Percentiles rank a stretch among this genome's conserved stretches.
Evolutionary conservation across 2,113 vertebrate species (phyloP).

Genomic region (Chionis minor): DNA sequence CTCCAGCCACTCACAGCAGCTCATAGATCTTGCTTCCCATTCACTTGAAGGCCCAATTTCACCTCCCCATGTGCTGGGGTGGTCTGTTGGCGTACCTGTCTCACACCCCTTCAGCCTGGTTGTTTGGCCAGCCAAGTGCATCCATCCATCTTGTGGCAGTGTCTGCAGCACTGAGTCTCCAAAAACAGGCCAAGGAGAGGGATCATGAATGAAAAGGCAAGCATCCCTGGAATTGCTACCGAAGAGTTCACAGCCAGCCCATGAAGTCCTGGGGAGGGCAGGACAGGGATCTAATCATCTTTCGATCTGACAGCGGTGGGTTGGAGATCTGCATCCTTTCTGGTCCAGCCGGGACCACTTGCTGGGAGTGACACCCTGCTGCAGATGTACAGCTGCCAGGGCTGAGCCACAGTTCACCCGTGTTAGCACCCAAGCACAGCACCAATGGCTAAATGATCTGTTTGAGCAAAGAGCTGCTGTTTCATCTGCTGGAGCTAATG

Average conservation of each 20-base stretch:
- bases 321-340: background rate
- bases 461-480: background rate
- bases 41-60: background rate
- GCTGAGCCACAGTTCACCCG: background rate
- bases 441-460: background rate
- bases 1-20: background rate
- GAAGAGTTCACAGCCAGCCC: background rate
- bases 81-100: background rate
- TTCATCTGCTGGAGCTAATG: background rate
- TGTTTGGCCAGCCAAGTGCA: background rate
- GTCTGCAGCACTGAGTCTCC: too few relatives aligned
- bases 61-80: too few relatives aligned
- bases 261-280: accelerated
- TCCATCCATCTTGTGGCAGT: background rate
- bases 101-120: background rate
- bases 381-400: background rate
- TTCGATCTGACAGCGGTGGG: background rate
- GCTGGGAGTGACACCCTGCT: background rate
- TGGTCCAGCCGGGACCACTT: background rate
- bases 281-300: background rate
- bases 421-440: background rate
- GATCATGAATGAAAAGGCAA: background rate
- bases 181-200: background rate
- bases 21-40: background rate
- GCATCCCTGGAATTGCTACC: background rate